Base-by-base conservation (phyloP, 53 echinoderm and acorn worm species). In the Holothuria leucospilota region DNA sequence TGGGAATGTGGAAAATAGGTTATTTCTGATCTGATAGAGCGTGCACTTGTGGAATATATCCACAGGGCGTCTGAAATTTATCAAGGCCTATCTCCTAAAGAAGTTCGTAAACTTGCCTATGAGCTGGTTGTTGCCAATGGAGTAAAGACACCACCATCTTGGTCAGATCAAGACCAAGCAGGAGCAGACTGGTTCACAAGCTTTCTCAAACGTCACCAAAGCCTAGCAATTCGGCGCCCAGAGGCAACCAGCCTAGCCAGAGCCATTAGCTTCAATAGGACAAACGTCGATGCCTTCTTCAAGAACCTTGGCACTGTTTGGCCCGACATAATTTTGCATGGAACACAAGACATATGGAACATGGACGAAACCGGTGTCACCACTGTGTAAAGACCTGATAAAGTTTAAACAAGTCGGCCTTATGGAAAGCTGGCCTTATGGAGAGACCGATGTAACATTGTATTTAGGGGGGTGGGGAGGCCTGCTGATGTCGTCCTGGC, bases 201-300 rank as follows among this genome's bases (percentile, higher is more conserved):
- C 20, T 84, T 84, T 51, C 39, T 84, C 5, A 82, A 82, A 40
- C 72, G 72, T 40, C 72, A 13, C 20, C 34, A 30, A 38, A 30
- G 72, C 41, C 41, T 71, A 40, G 28, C 72, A 29, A 71, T 71
- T 38, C 8, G 62, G 34, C 63, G 39, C 15, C 82, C 82, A 62
- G 82, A 82, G 34, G 82, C 82, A 62, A 82, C 82, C 40, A 82
- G 82, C 34, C 62, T 82, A 62, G 82, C 62, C 61, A 20, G 82
- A 60, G 82, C 82, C 61, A 82, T 40, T 62, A 63, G 82, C 61
- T 82, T 82, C 63, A 82, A 82, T 51, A 38, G 40, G 25, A 62
- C 62, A 62, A 61, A 61, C 53, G 83, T 82, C 9, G 39, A 62
- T 27, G 8, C 62, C 38, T 73, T 73, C n/a, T 73, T 73, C 13